Base-by-base conservation (phyloP, 1,140 invertebrate genomes). In the Cardiocondyla obscurior region DNA sequence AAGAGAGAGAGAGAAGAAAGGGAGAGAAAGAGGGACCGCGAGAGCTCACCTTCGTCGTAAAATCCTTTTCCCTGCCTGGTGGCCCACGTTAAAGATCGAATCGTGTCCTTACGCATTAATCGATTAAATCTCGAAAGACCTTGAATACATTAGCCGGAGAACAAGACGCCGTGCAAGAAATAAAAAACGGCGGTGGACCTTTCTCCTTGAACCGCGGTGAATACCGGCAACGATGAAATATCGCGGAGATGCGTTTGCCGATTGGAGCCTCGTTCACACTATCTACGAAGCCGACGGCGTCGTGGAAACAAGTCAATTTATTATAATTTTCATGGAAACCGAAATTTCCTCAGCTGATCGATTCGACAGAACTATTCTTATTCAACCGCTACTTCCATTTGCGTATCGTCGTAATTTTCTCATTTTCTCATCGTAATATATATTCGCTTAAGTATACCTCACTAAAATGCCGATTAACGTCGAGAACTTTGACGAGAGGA, bases 101-200 rank as follows among this genome's bases (percentile, higher is more conserved):
- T 82, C 81, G 42, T 60, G 25, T 64, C 49, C 19, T 77, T 77
- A 82, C 28, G 49, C 46, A 60, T 82, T 62, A 82, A 76, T 49
- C 42, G 72, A 82, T 73, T 82, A 81, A 81, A 82, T 76, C 46
- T 57, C 19, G 25, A 25, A 44, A n/a, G 46, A 42, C 81, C 81
- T 82, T 82, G 81, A 77, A 82, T 82, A 62, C 55, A 82, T 77
- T 82, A 82, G 16, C 16, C 39, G 46, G 44, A 25, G 53, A 74
- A 58, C 36, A 79, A 79, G 81, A 82, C 28, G 19, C 44, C 4
- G 67, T 30, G 70, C 33, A 39, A 79, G 46, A 69, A 69, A 49
- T 8, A 60, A 8, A 36, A 67, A 46, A 46, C 42, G 10, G 5
- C 22, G 46, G 25, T 42, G 49, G 74, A 69, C 74, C 46, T 79